phyloP scores from a whole-genome alignment of 1,140 invertebrate species.

The Listronotus oregonensis region DNA sequence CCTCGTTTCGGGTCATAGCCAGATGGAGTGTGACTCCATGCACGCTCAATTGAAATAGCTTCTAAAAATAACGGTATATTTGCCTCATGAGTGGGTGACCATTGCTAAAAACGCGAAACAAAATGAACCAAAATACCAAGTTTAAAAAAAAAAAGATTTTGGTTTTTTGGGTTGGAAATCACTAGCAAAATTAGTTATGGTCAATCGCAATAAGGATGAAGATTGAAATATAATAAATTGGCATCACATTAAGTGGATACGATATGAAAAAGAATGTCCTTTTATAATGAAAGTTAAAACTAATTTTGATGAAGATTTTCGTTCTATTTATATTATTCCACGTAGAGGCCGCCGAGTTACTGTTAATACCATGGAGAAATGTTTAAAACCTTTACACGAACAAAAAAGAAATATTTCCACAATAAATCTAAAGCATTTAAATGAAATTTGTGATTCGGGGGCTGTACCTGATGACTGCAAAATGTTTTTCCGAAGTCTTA shows the following conservation, averaged over 20 bases:
- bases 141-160: not conserved
- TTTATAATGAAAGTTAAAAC: too few species aligned
- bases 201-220: conserved; percentile 3
- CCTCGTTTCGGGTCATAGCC: not conserved
- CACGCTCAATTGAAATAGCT: not conserved
- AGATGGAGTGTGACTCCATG: conserved; percentile 4
- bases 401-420: not conserved
- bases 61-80: conserved; percentile 1
- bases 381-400: conserved; percentile 5
- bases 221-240: not conserved
- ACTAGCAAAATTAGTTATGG: conserved; percentile 4
- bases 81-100: conserved; percentile 7
- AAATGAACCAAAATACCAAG: not conserved
- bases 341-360: too few species aligned
- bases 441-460: conserved; percentile 3
- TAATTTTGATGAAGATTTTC: too few species aligned
- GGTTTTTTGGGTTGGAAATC: not conserved
- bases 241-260: not conserved
- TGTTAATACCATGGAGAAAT: conserved; percentile 3
- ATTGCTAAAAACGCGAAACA: not conserved
- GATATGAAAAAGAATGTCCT: too few species aligned
- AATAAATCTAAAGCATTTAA: conserved; percentile 3
- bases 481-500: not conserved
- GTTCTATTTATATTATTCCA: too few species aligned
- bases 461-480: too few species aligned